A percentile compares a stretch with the other conserved stretches of the same genome.
These are phyloP conservation scores for Cactoblastis cactorum DNA, from an alignment of 2,888 invertebrate species.

Conservation along the genomic window DNA sequence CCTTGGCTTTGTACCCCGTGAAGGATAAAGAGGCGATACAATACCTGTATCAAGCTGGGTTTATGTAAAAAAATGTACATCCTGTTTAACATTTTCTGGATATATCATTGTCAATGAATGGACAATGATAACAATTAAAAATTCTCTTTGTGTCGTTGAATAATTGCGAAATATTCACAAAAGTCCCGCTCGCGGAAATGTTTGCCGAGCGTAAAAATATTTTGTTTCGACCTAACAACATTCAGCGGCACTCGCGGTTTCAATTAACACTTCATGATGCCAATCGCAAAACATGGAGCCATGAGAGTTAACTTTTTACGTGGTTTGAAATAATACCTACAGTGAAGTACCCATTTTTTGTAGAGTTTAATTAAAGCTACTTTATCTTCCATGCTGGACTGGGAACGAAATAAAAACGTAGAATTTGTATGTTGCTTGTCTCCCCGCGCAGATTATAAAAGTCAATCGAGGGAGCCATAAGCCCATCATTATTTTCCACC, in stretches of 20 bases:
- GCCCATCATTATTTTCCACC: too few species aligned
- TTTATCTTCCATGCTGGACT: too few species aligned
- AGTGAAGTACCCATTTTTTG: not conserved
- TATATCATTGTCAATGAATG: not conserved
- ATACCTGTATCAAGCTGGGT: not conserved
- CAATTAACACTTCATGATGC: not conserved
- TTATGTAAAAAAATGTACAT: not conserved
- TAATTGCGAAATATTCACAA: conserved; percentile 1
- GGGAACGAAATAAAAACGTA: too few species aligned
- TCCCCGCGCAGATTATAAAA: too few species aligned
- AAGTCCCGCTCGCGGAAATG: not conserved
- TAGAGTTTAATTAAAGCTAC: too few species aligned
- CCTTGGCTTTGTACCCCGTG: too few species aligned
- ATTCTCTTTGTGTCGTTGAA: conserved; percentile 1
- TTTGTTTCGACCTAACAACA: not conserved
- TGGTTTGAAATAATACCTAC: too few species aligned
- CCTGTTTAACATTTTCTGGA: not conserved
- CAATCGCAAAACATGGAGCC: not conserved
- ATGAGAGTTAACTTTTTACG: not conserved
- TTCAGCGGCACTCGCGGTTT: not conserved
- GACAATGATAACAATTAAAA: conserved; percentile 8
- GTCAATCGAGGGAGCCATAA: too few species aligned
- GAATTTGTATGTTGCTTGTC: too few species aligned
- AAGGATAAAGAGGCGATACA: too few species aligned
- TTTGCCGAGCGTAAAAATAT: conserved; percentile 8